Evolutionary conservation across 2,888 invertebrate species (phyloP).

Genomic region (Drosophila testacea): DNA sequence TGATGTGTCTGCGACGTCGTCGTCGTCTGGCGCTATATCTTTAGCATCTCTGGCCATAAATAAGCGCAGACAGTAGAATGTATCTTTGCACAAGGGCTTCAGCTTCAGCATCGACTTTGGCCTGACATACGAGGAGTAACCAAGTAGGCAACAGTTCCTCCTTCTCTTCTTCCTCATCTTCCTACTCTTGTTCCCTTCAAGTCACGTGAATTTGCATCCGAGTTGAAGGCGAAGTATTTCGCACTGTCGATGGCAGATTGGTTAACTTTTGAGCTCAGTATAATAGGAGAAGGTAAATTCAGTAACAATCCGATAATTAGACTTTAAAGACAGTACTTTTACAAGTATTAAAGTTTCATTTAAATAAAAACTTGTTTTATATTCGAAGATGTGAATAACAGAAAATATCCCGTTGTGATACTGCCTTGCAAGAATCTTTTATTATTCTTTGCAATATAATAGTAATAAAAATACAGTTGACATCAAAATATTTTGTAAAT

Average conservation of each 20-base stretch:
- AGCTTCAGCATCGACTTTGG: slow-evolving; percentile 23
- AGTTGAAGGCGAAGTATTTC: slow-evolving; percentile 64
- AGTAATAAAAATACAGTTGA: too few species aligned
- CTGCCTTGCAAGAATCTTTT: too few species aligned
- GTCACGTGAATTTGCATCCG: slow-evolving; percentile 45
- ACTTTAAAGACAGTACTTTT: background rate
- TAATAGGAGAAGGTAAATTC: slow-evolving; percentile 35
- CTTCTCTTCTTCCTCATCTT: background rate
- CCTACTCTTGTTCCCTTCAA: background rate
- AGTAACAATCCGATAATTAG: slow-evolving; percentile 11
- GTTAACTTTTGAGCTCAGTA: slow-evolving; percentile 24
- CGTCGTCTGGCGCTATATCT: slow-evolving; percentile 83
- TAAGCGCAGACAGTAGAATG: slow-evolving; percentile 81
- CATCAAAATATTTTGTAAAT: too few species aligned
- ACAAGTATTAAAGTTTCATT: background rate
- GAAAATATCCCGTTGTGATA: too few species aligned
- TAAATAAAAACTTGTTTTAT: too few species aligned
- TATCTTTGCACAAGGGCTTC: slow-evolving; percentile 55
- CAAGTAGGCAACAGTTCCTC: slow-evolving; percentile 57
- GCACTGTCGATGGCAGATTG: slow-evolving; percentile 60
- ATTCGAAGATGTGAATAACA: too few species aligned
- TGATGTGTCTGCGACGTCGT: slow-evolving; percentile 41
- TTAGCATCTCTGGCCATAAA: slow-evolving; percentile 82
- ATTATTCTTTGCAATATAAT: too few species aligned
- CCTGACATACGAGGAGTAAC: slow-evolving; percentile 71